phyloP scores from a whole-genome alignment of 2,888 invertebrate genomes.

The Cheiracanthium punctorium region DNA sequence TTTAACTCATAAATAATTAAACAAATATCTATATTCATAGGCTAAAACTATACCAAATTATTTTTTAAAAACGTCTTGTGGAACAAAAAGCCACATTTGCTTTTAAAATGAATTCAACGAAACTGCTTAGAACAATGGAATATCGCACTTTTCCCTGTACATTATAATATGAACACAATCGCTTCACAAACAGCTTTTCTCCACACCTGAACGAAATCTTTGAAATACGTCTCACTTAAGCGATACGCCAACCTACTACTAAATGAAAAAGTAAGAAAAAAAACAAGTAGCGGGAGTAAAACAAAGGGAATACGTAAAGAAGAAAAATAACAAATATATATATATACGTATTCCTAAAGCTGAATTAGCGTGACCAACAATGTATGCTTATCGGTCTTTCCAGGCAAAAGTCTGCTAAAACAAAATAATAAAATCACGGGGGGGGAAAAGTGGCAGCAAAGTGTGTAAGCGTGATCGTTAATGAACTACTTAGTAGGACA shows the following conservation, averaged over 20 bases:
- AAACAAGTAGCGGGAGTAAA: conserved; percentile 9
- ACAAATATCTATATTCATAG: no score
- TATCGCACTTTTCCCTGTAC: not conserved
- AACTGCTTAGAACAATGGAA: no score
- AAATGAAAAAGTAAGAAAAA: conserved; percentile 2
- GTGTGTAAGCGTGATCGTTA: conserved; percentile 59
- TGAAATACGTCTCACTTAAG: not conserved
- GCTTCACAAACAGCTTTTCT: not conserved
- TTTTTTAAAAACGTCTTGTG: no score
- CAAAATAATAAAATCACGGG: conserved; percentile 18
- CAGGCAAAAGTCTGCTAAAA: conserved; percentile 17
- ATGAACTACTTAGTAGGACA: conserved; percentile 68
- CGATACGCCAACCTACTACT: not conserved
- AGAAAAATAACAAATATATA: conserved; percentile 19
- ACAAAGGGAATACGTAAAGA: not conserved
- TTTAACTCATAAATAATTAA: no score
- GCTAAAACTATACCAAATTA: no score
- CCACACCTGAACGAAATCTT: not conserved
- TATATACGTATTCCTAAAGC: no score
- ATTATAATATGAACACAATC: not conserved
- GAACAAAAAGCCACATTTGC: no score
- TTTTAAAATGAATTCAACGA: no score
- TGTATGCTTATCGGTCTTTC: conserved; percentile 41
- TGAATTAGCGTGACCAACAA: conserved; percentile 62
- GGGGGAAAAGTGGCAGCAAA: conserved; percentile 29